Evolutionary conservation across 2,888 invertebrate species (phyloP), one percentile per base, ranked within the genome.

Genomic region (Dexiosoma caninum): DNA sequence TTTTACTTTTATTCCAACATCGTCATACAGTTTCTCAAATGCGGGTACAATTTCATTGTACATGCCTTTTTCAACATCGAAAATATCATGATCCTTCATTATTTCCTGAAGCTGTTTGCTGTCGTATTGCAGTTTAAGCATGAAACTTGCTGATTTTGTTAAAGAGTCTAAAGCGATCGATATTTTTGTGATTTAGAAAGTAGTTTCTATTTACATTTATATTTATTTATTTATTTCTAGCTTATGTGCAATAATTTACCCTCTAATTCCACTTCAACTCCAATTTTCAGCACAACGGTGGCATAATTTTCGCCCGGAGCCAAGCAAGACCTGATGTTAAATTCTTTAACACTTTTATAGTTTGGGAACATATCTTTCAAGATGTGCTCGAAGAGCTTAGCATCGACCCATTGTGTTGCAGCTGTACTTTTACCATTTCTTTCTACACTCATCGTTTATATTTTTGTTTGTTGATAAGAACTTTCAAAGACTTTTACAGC

Each of bases 241-340:
- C n/a, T n/a, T n/a, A n/a, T n/a, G n/a, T n/a, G n/a, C n/a, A 14
- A 0, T 19, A 4, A n/a, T 2, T 16, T 44, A 46, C 89, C 86
- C 23, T 84, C 64, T 9, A 88, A 69, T 59, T 86, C 85, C 9
- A 86, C 67, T 0, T 85, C 85, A 23, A 89, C 81, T 16, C 80
- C 64, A 0, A 86, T 51, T 46, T 88, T 84, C 14, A 87, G 67
- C 85, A 89, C 86, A 3, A 86, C 40, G 0, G 88, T 88, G 10
- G 85, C 83, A 81, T 86, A 89, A 74, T 89, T 89, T 76, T 89
- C 89, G 0, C 88, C 89, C 0, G 85, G 83, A 1, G 82, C 83
- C 3, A 81, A 46, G 8, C 86, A 87, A 0, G 84, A 83, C 5
- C 64, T 75, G 0, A 84, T 81, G 0, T 71, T 83, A 27, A 87